A percentile compares a stretch with the other conserved stretches of the same genome.
These are phyloP conservation scores for Menura novaehollandiae DNA, from an alignment of 2,113 vertebrate genomes.

Conservation along the genomic window DNA sequence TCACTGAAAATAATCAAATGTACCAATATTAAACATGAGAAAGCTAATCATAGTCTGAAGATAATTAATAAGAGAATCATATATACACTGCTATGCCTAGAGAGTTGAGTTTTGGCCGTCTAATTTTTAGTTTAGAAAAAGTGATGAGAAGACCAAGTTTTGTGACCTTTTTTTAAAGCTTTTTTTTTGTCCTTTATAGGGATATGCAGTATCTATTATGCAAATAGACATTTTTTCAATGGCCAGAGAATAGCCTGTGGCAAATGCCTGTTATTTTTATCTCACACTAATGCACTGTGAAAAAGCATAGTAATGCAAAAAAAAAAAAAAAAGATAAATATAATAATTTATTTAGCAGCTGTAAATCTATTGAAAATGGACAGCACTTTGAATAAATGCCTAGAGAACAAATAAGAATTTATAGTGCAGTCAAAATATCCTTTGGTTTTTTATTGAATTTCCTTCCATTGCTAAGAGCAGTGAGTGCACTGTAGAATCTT, in stretches of 20 bases:
- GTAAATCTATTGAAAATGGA: neutral
- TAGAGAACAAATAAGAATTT: neutral
- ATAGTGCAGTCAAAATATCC: neutral
- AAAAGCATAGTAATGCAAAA: neutral
- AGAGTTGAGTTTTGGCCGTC: neutral
- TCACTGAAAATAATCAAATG: neutral
- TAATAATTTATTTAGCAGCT: slow-evolving; percentile 42
- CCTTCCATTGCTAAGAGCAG: neutral
- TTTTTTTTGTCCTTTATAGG: neutral
- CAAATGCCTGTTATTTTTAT: slow-evolving; percentile 39
- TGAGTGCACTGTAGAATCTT: neutral
- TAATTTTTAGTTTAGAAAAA: neutral
- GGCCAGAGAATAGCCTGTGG: neutral
- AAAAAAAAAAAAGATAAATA: neutral
- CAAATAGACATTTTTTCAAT: neutral
- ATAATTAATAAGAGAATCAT: neutral
- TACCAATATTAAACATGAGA: neutral
- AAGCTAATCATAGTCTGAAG: neutral
- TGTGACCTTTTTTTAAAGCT: neutral
- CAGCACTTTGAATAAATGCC: neutral
- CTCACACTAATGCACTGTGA: neutral
- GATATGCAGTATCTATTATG: neutral
- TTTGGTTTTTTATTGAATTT: neutral
- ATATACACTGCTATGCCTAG: neutral
- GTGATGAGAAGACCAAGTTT: neutral